Percentiles rank a stretch among this genome's conserved stretches.
These are phyloP conservation scores for Aplidium turbinatum DNA, from an alignment of 23 tunicate species.

Conservation along the genomic window DNA sequence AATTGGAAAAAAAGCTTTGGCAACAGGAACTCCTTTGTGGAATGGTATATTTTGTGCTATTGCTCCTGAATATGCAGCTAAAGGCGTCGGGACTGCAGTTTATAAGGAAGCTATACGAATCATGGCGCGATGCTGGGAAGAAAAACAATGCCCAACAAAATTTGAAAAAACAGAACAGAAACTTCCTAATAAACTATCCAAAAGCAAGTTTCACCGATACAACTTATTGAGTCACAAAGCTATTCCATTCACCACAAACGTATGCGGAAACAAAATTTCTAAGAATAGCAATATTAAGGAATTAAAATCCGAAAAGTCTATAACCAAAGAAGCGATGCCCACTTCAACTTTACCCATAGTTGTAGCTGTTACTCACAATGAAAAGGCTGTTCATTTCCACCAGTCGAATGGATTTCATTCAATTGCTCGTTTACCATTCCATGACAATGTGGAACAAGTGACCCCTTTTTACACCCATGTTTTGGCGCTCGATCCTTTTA, in stretches of 20 bases:
- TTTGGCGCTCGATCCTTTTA: constrained; percentile 59
- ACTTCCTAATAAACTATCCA: constrained; percentile 4
- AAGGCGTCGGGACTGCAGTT: constrained; percentile 55
- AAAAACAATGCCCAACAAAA: constrained; percentile 14
- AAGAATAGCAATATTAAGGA: too few species aligned
- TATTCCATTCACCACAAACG: too few species aligned
- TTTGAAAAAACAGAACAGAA: background rate
- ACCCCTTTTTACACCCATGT: constrained; percentile 60
- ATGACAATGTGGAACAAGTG: constrained; percentile 37
- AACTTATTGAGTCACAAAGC: constrained; percentile 30
- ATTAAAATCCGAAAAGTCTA: too few species aligned
- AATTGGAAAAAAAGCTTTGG: constrained; percentile 30
- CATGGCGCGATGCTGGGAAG: constrained; percentile 59
- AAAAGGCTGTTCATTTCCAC: constrained; percentile 60
- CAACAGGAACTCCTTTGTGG: constrained; percentile 53
- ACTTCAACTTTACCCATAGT: constrained; percentile 51
- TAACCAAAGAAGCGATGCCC: constrained; percentile 22
- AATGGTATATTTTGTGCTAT: constrained; percentile 71
- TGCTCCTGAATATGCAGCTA: constrained; percentile 47
- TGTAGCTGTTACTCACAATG: constrained; percentile 62
- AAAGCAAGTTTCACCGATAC: constrained; percentile 14
- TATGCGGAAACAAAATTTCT: too few species aligned
- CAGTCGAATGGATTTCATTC: constrained; percentile 59
- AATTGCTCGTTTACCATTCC: constrained; percentile 27
- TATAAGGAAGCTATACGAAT: constrained; percentile 60